Evolutionary conservation across 64 coral and sea anemone species (phyloP), one percentile per base, ranked within the genome.

Genomic region (Actinia tenebrosa): DNA sequence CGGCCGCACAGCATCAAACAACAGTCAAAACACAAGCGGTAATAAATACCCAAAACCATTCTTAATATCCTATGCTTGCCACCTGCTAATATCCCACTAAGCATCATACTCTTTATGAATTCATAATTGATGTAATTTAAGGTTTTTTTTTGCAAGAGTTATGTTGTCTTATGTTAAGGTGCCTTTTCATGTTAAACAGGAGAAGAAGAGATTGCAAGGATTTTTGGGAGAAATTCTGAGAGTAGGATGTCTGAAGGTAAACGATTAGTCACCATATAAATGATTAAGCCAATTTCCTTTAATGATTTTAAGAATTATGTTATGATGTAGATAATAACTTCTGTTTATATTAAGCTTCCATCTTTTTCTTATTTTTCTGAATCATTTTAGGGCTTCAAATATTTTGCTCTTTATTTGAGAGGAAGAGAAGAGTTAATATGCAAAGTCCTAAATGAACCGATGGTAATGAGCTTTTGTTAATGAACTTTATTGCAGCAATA

Each of bases 361-460:
- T 37, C 30, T 37, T 37, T 37, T 37, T 37, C 30, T 0, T n/a
- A 5, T 66, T 66, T 0, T 66, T 4, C 7, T 20, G 30, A 27
- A 47, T 47, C 22, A 54, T 90, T 75, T 19, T 62, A 98, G 93
- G 96, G 93, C 58, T 98, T 98, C 78, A 95, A 92, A 64, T 98
- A 95, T 78, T 95, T 98, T 92, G 93, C 96, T 64, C 64, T 95
- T 11, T 95, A 94, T 80, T 60, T 98, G 77, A 87, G 96, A 86
- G 96, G 93, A 50, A 79, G 96, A 91, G 96, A 98, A 83, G 96
- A 98, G 59, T 86, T 95, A 16, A 92, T 98, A 63, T 89, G 91
- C 60, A 88, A 90, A 79, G 96, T 98, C 20, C 90, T 98, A 17
- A 98, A 98, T 98, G 96, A 98, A 64, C 96, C 93, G 1, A 95